Evolutionary conservation across 2,888 invertebrate genomes (phyloP), one percentile per base, ranked within the genome.

Genomic region (Tetropium fuscum): DNA sequence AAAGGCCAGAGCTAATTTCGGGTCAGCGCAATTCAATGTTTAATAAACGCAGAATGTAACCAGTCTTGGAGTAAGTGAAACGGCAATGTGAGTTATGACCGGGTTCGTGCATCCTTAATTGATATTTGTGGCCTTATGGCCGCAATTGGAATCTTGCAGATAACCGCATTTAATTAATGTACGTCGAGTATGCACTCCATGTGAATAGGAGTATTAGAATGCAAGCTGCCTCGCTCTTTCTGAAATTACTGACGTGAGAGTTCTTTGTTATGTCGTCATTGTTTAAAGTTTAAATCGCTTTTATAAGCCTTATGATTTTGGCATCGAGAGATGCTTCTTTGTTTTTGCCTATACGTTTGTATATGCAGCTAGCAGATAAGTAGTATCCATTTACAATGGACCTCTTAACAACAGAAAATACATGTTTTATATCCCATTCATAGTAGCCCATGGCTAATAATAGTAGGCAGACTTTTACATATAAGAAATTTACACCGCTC

Each of bases 131-230:
- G 81, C 78, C 80, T 76, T 77, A 78, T 71, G 78, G 74, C 73
- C 74, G 77, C 78, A 79, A 79, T 80, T 78, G 80, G 80, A 81
- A 80, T 81, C 80, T 80, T 81, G 80, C 80, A 80, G 80, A 81
- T 81, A 81, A 81, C 79, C 78, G 74, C 77, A 70, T 80, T 80
- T 81, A 81, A 81, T 81, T 81, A 81, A 81, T 81, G 78, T 75
- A 74, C 70, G 72, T 69, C 62, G 70, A 75, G 69, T 71, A 70
- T 71, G 74, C 71, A 71, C 69, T 71, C 70, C 65, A 67, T 67
- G 71, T 72, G 74, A 66, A 69, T 71, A 54, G 62, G 61, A 53
- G 70, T 56, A 66, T 69, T 66, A 64, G 68, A 58, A 67, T 66
- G 62, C 66, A 59, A 32, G 53, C 60, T 61, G 53, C 58, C 56